These are phyloP conservation scores for Protonibea diacanthus DNA, from an alignment of 2,797 vertebrate genomes.

Conservation along the genomic window DNA sequence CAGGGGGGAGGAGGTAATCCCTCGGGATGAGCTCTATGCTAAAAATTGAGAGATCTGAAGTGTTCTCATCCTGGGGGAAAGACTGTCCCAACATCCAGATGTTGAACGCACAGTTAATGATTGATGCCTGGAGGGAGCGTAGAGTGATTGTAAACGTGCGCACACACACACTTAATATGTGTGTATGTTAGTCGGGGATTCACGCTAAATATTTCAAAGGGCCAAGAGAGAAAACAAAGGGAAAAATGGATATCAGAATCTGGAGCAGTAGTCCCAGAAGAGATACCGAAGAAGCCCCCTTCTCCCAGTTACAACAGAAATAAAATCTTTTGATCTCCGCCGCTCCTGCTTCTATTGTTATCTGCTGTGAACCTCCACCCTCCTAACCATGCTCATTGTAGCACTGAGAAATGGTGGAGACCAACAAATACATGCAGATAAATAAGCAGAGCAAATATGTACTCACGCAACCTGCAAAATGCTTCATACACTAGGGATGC, in stretches of 20 bases:
- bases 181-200: constrained; percentile 66
- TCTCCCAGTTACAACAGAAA: constrained; percentile 80
- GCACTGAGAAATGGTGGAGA: constrained; percentile 41
- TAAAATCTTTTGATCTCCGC: constrained; percentile 81
- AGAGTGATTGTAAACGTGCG: constrained; percentile 46
- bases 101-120: constrained; percentile 61
- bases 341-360: constrained; percentile 74
- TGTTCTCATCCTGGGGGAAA: constrained; percentile 60
- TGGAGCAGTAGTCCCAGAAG: constrained; percentile 81
- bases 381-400: constrained; percentile 29
- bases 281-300: constrained; percentile 67
- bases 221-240: constrained; percentile 80
- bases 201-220: constrained; percentile 81
- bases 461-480: constrained; percentile 75
- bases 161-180: constrained; percentile 37
- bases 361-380: constrained; percentile 60
- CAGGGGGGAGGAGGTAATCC: constrained; percentile 29
- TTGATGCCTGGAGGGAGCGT: constrained; percentile 62
- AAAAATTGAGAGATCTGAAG: constrained; percentile 66
- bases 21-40: constrained; percentile 45
- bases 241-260: constrained; percentile 80
- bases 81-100: constrained; percentile 72
- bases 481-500: constrained; percentile 59
- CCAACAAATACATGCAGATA: constrained; percentile 55
- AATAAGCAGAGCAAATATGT: constrained; percentile 71